Conservation (phyloP, 2,888 invertebrate species). For the Mimachlamys varia region DNA sequence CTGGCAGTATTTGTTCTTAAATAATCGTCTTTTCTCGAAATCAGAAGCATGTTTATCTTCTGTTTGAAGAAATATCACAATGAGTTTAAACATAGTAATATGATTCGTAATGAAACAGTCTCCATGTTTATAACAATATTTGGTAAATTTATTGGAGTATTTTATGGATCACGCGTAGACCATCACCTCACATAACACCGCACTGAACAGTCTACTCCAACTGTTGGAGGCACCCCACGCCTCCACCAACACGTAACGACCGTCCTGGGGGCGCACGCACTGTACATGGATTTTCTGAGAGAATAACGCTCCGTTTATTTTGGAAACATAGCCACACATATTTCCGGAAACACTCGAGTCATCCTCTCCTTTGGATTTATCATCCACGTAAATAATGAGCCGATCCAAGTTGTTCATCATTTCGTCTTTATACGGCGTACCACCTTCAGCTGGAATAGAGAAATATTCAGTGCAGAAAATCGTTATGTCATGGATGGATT, state of each 20-base stretch:
- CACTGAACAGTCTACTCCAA: constrained; percentile 82
- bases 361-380: constrained; percentile 76
- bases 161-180: constrained; percentile 78
- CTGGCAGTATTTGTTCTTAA: constrained; percentile 29
- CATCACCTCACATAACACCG: constrained; percentile 83
- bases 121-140: too few relatives aligned
- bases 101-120: background rate
- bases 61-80: constrained; percentile 4
- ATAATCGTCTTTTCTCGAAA: background rate
- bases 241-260: constrained; percentile 83
- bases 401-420: constrained; percentile 83
- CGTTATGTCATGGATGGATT: too few relatives aligned
- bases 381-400: constrained; percentile 82
- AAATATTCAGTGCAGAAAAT: too few relatives aligned
- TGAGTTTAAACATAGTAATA: background rate
- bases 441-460: constrained; percentile 56
- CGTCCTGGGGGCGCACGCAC: constrained; percentile 80
- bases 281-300: constrained; percentile 82
- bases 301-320: constrained; percentile 83
- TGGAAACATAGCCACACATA: constrained; percentile 82
- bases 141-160: background rate
- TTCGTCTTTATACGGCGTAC: constrained; percentile 73
- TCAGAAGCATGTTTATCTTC: constrained; percentile 17
- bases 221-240: constrained; percentile 82
- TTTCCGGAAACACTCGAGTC: constrained; percentile 75